Conservation (phyloP, 1,140 invertebrate species). For the Oedothorax gibbosus region DNA sequence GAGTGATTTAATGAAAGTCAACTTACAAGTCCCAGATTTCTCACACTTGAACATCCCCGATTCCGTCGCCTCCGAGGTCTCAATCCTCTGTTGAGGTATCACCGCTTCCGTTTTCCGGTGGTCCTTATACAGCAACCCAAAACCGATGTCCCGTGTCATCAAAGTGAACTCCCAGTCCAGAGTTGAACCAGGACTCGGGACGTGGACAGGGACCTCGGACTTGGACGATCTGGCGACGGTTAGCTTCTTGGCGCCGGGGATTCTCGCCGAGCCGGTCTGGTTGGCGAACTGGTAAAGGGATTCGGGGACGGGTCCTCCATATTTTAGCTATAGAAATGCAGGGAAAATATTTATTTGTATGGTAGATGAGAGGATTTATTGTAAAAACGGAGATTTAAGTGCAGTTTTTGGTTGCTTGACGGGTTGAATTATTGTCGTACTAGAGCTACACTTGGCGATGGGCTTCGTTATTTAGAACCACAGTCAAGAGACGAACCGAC, state of each 20-base stretch:
- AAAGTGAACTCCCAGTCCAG: constrained; percentile 19
- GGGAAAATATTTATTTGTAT: background rate
- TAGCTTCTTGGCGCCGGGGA: background rate
- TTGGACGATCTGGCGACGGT: constrained; percentile 7
- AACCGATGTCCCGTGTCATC: constrained; percentile 25
- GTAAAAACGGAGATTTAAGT: too few relatives aligned
- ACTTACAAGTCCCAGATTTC: constrained; percentile 23
- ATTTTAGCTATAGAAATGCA: background rate
- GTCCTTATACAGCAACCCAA: constrained; percentile 7
- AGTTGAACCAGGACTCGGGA: constrained; percentile 10
- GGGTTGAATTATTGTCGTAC: too few relatives aligned
- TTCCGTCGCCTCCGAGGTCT: constrained; percentile 5
- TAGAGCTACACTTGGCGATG: too few relatives aligned
- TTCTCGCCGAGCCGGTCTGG: background rate
- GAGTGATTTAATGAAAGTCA: too few relatives aligned
- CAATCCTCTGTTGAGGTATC: constrained; percentile 27
- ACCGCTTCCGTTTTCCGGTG: background rate
- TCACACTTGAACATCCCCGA: constrained; percentile 17
- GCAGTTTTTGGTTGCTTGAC: too few relatives aligned
- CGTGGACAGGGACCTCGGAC: background rate
- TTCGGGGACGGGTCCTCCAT: constrained; percentile 16
- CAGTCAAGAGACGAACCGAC: too few relatives aligned
- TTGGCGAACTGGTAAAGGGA: background rate
- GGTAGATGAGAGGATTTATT: background rate
- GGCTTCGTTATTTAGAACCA: too few relatives aligned